Base-by-base conservation (phyloP, 1,140 invertebrate genomes). In the Cotesia glomerata region DNA sequence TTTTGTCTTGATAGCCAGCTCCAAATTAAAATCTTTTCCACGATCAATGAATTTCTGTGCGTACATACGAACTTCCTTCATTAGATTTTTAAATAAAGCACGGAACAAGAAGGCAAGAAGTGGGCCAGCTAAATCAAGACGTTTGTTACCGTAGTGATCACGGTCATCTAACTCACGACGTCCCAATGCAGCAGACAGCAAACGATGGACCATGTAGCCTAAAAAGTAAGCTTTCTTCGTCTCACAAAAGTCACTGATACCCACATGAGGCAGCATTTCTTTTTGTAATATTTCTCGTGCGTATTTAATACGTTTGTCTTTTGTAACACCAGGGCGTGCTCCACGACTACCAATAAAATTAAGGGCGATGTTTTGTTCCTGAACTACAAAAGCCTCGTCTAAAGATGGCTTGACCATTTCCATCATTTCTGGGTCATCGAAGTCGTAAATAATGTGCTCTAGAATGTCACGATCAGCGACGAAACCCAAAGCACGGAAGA, bases 381-480 rank as follows among this genome's bases (percentile, higher is more conserved):
- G 97, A 80, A 99, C 98, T 0, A 99, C 98, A 88, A 99, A 99
- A 59, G 98, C 98, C 89, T 99, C 98, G 88, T 99, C 98, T 58
- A 99, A 87, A 0, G 97, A 99, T 4, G 98, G 98, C 86, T 99
- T 99, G 0, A 95, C 97, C 97, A 99, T 99, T 91, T 99, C 98
- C 97, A 99, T 99, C 97, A 99, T 99, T 90, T 99, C 98, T 32
- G 96, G 97, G 88, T 99, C 98, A 86, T 99, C 95, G 88, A 99
- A 99, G 80, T 99, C 98, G 85, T 99, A 99, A 79, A 99, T 99
- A 69, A 99, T 99, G 81, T 99, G 98, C 83, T 99, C 98, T 5
- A 99, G 88, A 80, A 99, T 99, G 88, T 99, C 98, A 80, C 98
- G 90, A 87, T 99, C 98, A 26, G 98, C 97, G 49, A 99, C 98